Base-by-base conservation (phyloP, 2,797 vertebrate genomes). In the Jordanella pulchra region DNA sequence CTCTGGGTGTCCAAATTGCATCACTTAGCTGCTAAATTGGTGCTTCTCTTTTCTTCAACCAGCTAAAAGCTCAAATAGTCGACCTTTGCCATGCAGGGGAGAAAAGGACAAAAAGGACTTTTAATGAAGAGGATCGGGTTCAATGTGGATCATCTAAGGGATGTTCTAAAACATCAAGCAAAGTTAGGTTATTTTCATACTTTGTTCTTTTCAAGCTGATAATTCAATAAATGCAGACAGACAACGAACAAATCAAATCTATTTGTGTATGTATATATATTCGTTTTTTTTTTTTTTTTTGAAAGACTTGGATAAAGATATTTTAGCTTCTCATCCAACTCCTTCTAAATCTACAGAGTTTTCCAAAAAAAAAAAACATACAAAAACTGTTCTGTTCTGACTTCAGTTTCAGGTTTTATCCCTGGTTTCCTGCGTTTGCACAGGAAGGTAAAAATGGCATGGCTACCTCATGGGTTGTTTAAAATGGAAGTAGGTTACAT, bases 1-100 rank as follows among this genome's bases (percentile, higher is more conserved):
- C 60, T 85, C 69, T 80, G 64, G 65, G 64, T 72, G 83, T 86
- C 73, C 76, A 87, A 80, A 87, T 93, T 92, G 87, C 90, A 86
- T 92, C 93, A 93, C 78, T 86, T 84, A 80, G 72, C 83, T 78
- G 39, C 82, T 66, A 69, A 81, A 76, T 79, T 55, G 68, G 61
- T 68, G 69, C 80, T 76, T 77, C 51, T 65, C 73, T 64, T 72
- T 66, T 50, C 51, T 53, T 77, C 6, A 3, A 9, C n/a, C 32
- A 69, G 56, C 76, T 61, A 56, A 14, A 72, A 32, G 58, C 68
- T 84, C 68, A 70, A 67, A 73, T 76, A 75, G 83, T 76, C 64
- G 4, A 25, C 65, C 65, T 35, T 77, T 69, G 80, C 73, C 65
- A 65, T 65, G 55, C 56, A 56, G 32, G 45, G 56, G 61, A 63